Base-by-base conservation (phyloP, 2,113 vertebrate genomes). In the pig (Sus scrofa) region DNA sequence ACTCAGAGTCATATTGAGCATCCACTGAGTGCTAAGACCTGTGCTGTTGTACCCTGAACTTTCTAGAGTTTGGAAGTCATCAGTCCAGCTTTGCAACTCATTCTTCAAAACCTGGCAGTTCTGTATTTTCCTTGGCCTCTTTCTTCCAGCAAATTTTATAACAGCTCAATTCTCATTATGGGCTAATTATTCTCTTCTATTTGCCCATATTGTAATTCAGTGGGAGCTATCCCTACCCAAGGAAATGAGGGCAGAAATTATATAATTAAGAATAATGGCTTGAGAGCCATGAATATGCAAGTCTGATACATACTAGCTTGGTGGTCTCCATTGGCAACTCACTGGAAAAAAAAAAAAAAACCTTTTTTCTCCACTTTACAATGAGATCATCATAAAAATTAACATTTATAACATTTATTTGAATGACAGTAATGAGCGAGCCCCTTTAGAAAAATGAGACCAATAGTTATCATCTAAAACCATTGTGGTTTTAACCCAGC, bases 51-150 rank as follows among this genome's bases (percentile, higher is more conserved):
- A 58, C 86, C 71, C 85, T 94, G 74, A 97, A 93, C 78, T 83
- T 97, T 70, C 34, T 70, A 34, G 70, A 56, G 62, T 79, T 97
- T 86, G 74, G 62, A 96, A 96, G 86, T 63, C 95, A 85, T 95
- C 50, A 68, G 95, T 71, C 32, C 34, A 50, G 37, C 84, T 91
- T 93, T 71, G 70, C 77, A 91, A 82, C 54, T 88, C 93, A 88
- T 96, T 91, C 82, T 91, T 98, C 83, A 92, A 94, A 84, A 67
- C 44, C 68, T 86, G 52, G 37, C 63, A 39, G 44, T 54, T 54
- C 88, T 83, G 16, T 97, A 22, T 96, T 96, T 97, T 96, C 78
- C 73, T 97, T 97, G 97, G 93, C 92, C 54, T 79, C 79, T 91
- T 96, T 83, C 52, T 94, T 39, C 65, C 71, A 88, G 71, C 24